Evolutionary conservation across 2,113 vertebrate genomes (phyloP).

Genomic region (Cyphomyrus plagiostoma): DNA sequence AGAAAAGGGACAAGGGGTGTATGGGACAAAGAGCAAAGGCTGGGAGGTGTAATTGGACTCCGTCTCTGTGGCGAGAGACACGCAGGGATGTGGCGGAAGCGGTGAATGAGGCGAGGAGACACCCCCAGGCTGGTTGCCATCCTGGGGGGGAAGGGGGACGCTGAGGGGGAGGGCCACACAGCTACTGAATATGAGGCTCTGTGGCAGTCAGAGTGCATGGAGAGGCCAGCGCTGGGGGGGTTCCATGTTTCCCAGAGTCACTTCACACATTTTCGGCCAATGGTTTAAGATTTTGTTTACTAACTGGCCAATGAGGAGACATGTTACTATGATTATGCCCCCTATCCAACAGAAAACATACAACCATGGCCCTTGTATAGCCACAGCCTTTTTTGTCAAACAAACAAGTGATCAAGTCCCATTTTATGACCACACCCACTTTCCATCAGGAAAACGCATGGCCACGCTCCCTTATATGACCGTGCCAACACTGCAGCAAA

Average conservation of each 20-base stretch:
- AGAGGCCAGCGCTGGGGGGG: not conserved
- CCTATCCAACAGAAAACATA: too few relatives aligned
- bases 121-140: not conserved
- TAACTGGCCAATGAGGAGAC: not conserved
- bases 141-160: not conserved
- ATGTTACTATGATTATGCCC: not conserved
- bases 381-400: not conserved
- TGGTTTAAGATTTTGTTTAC: not conserved
- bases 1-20: constrained; percentile 32
- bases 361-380: not conserved
- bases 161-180: not conserved
- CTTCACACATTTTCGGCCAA: not conserved
- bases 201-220: not conserved
- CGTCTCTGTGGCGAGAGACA: not conserved
- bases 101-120: constrained; percentile 20
- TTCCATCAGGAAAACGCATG: not conserved
- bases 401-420: too few relatives aligned
- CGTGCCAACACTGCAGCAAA: not conserved
- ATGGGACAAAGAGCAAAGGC: constrained; percentile 31
- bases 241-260: not conserved
- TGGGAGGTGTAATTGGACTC: constrained; percentile 34
- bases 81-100: constrained; percentile 24
- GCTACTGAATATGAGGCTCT: not conserved
- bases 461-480: not conserved
- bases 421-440: not conserved